These are phyloP conservation scores for Peromyscus maniculatus DNA, from an alignment of 2,113 vertebrate species.

Conservation along the genomic window DNA sequence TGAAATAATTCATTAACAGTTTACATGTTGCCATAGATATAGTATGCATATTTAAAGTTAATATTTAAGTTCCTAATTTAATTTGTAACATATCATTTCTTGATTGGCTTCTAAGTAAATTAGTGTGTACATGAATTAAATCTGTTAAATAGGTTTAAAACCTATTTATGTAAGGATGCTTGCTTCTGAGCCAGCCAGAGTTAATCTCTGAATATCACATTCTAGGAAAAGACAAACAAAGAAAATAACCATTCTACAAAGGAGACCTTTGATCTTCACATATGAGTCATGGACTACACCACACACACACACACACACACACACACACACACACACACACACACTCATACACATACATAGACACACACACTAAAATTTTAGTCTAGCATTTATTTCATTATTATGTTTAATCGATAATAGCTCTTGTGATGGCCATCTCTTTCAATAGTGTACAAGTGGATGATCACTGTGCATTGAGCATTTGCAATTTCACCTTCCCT, in stretches of 20 bases:
- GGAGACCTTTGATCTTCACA: background rate
- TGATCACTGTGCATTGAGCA: background rate
- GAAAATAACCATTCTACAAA: background rate
- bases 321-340: background rate
- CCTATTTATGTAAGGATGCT: background rate
- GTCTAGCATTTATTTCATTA: background rate
- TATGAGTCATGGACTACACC: background rate
- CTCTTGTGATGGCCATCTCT: background rate
- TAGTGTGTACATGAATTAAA: background rate
- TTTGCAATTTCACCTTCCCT: background rate
- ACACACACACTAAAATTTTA: background rate
- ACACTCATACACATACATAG: background rate
- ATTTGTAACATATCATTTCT: background rate
- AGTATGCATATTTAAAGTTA: background rate
- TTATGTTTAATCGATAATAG: background rate
- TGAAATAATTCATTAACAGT: background rate
- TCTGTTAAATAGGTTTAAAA: background rate
- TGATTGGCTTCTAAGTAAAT: background rate
- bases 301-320: background rate
- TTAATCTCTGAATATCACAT: background rate
- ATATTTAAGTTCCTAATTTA: background rate
- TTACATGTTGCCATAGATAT: background rate
- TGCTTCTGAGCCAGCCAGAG: background rate
- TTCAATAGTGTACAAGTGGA: background rate
- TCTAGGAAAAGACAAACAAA: background rate